These are phyloP conservation scores for Arothron firmamentum DNA, from an alignment of 2,113 vertebrate genomes.

Conservation along the genomic window DNA sequence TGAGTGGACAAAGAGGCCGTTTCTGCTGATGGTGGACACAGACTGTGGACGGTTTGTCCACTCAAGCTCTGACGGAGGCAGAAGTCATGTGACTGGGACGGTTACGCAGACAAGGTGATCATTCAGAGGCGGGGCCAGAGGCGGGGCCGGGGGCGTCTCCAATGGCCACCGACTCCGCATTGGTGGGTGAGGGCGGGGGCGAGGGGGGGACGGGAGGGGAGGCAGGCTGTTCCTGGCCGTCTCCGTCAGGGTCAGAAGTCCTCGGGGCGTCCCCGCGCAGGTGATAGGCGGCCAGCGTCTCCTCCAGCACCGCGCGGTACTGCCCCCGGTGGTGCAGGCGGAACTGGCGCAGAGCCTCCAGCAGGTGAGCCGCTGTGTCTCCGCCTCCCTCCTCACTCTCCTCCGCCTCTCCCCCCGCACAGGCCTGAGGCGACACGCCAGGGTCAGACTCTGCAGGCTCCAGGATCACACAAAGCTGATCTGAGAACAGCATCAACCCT, in stretches of 20 bases:
- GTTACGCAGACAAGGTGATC: constrained; percentile 35
- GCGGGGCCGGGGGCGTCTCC: constrained; percentile 45
- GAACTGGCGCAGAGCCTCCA: constrained; percentile 96
- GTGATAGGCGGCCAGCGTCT: constrained; percentile 87
- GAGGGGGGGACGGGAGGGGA: constrained; percentile 65
- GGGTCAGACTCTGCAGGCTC: constrained; percentile 66
- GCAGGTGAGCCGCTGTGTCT: constrained; percentile 86
- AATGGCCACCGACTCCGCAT: constrained; percentile 56
- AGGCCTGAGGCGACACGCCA: constrained; percentile 74
- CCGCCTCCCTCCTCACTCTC: constrained; percentile 77
- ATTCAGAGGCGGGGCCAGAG: constrained; percentile 61
- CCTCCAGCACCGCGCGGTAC: constrained; percentile 95
- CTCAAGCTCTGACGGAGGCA: constrained; percentile 41
- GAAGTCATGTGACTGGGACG: not conserved
- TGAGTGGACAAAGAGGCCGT: constrained; percentile 45
- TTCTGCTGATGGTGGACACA: too few species aligned
- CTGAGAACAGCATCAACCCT: too few species aligned
- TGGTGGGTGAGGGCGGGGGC: constrained; percentile 62
- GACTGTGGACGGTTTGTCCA: constrained; percentile 12
- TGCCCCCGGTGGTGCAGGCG: constrained; percentile 96
- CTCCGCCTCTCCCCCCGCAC: constrained; percentile 77
- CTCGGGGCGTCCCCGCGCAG: constrained; percentile 66
- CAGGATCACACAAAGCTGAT: constrained; percentile 28
- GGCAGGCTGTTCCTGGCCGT: constrained; percentile 45
- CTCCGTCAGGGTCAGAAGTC: constrained; percentile 12